Conservation (phyloP, 2,797 vertebrate genomes). For the Sebastes cheni region DNA sequence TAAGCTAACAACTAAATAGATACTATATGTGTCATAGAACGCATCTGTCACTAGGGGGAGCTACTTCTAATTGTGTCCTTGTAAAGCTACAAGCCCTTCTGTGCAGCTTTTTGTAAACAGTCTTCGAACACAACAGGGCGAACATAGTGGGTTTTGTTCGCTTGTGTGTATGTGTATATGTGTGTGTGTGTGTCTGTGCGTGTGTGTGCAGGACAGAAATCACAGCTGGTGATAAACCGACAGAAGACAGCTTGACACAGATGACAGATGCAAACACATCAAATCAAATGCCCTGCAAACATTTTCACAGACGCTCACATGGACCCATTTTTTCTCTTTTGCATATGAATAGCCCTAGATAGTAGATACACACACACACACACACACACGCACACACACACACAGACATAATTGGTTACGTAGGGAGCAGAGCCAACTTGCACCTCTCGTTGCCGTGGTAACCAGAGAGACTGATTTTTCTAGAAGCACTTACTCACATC, state of each 20-base stretch:
- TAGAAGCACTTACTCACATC: conserved; percentile 78
- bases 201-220: not conserved
- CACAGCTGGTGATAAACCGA: conserved; percentile 13
- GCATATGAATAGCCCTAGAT: conserved; percentile 69
- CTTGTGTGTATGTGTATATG: not conserved
- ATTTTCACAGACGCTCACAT: conserved; percentile 49
- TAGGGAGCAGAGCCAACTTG: conserved; percentile 73
- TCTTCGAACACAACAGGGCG: conserved; percentile 5
- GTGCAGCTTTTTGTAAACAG: conserved; percentile 37
- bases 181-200: not conserved
- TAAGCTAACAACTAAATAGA: not conserved
- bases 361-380: conserved; percentile 38
- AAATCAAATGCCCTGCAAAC: conserved; percentile 57
- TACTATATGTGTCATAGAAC: not conserved
- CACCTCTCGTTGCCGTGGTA: conserved; percentile 77
- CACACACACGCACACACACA: conserved; percentile 36
- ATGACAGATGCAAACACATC: conserved; percentile 45
- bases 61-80: conserved; percentile 3
- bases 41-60: conserved; percentile 30
- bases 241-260: conserved; percentile 46
- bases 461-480: conserved; percentile 77
- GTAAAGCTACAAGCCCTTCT: conserved; percentile 3
- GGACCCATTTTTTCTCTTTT: conserved; percentile 60
- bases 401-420: conserved; percentile 74
- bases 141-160: conserved; percentile 23